phyloP scores from a whole-genome alignment of 2,113 vertebrate species.

The Heptranchias perlo region DNA sequence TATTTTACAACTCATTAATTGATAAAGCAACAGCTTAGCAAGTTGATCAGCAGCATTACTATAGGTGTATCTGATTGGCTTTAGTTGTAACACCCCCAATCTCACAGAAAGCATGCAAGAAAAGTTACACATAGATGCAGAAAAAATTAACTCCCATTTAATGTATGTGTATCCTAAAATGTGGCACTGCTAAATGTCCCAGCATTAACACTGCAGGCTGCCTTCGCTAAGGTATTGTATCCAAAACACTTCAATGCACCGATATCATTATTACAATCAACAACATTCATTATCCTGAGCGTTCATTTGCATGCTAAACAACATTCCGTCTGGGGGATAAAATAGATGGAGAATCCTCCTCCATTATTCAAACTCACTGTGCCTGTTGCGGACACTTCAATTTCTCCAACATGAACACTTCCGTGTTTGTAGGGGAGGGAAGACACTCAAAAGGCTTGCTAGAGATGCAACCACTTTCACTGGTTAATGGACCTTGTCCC shows the following conservation, averaged over 20 bases:
- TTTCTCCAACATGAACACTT: slow-evolving; percentile 28
- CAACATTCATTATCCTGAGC: neutral
- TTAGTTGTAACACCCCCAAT: neutral
- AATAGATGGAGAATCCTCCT: neutral
- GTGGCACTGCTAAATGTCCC: neutral
- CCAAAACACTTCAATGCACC: neutral
- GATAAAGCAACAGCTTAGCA: neutral
- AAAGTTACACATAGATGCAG: neutral
- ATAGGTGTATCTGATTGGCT: neutral
- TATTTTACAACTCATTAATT: too few species aligned
- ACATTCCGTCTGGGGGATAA: neutral
- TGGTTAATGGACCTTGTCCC: slow-evolving; percentile 11
- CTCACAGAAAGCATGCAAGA: neutral
- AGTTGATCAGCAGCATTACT: neutral
- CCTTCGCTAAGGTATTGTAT: neutral
- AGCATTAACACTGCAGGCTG: neutral
- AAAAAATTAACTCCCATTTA: neutral
- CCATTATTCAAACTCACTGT: slow-evolving; percentile 18
- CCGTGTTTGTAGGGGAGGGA: neutral
- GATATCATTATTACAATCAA: neutral
- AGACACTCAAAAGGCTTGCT: neutral
- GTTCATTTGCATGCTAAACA: neutral
- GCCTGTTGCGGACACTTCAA: slow-evolving; percentile 10
- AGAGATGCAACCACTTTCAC: slow-evolving; percentile 25
- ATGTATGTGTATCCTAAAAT: neutral